A percentile compares a stretch with the other conserved stretches of the same genome.
phyloP scores from a whole-genome alignment of 2,888 invertebrate species.

The Limnephilus rhombicus region DNA sequence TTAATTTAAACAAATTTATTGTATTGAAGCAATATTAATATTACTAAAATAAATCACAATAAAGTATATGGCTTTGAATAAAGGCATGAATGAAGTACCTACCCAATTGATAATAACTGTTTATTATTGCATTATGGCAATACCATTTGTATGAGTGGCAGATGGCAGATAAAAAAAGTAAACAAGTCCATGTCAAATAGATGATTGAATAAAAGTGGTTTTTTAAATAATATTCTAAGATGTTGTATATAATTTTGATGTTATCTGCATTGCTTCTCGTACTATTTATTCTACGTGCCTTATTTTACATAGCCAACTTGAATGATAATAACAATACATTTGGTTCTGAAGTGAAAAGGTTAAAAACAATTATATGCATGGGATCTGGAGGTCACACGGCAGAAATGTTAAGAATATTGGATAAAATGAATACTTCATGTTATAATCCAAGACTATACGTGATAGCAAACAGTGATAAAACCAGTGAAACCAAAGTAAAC shows the following conservation, averaged over 20 bases:
- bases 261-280: not conserved
- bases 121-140: conserved; percentile 15
- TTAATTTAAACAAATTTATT: too few species aligned
- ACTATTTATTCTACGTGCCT: conserved; percentile 66
- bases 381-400: conserved; percentile 95
- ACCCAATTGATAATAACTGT: not conserved
- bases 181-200: not conserved
- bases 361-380: conserved; percentile 81
- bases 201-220: not conserved
- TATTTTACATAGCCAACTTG: conserved; percentile 68
- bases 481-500: conserved; percentile 84
- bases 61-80: not conserved
- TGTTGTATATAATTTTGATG: not conserved
- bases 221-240: not conserved
- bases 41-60: not conserved
- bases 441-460: conserved; percentile 89
- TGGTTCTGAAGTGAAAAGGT: conserved; percentile 47
- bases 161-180: not conserved
- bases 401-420: conserved; percentile 90
- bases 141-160: not conserved
- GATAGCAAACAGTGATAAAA: conserved; percentile 86
- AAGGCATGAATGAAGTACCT: not conserved
- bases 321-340: conserved; percentile 52
- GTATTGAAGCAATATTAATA: not conserved
- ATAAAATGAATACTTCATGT: conserved; percentile 79